These are phyloP conservation scores for Mesorhabditis spiculigera DNA, from an alignment of 2,888 invertebrate species.

Conservation along the genomic window DNA sequence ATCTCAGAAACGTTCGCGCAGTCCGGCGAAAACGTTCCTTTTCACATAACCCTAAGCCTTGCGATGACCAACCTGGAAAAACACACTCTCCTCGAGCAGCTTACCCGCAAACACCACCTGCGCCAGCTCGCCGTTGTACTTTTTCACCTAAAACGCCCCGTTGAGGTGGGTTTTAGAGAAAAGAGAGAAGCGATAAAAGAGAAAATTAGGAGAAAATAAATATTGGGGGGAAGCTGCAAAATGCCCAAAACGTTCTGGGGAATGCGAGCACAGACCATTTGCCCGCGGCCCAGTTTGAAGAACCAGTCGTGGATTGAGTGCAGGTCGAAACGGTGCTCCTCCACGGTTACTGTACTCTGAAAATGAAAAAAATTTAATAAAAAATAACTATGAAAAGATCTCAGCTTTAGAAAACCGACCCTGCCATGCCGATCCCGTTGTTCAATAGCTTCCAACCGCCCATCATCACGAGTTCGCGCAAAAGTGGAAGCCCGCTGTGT, in stretches of 20 bases:
- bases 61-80: constrained; percentile 32
- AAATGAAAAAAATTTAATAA: not conserved
- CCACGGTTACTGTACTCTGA: constrained; percentile 36
- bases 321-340: constrained; percentile 39
- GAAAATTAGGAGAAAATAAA: not conserved
- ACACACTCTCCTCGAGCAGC: constrained; percentile 37
- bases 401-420: constrained; percentile 5
- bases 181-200: not conserved
- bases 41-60: not conserved
- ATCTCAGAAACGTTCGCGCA: too few relatives aligned
- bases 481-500: constrained; percentile 32
- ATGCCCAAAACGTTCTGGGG: too few relatives aligned
- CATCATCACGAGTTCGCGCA: constrained; percentile 34
- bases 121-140: constrained; percentile 42
- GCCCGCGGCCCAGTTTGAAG: constrained; percentile 43
- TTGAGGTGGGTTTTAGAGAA: not conserved
- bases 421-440: constrained; percentile 41
- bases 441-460: constrained; percentile 35
- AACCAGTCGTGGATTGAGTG: constrained; percentile 49
- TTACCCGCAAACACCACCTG: constrained; percentile 33
- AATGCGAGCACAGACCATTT: constrained; percentile 30
- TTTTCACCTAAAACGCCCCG: constrained; percentile 10
- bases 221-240: not conserved
- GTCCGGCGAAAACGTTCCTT: not conserved
- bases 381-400: too few relatives aligned